These are phyloP conservation scores for Craterocephalus amniculus DNA, from an alignment of 2,797 vertebrate genomes.

Conservation along the genomic window DNA sequence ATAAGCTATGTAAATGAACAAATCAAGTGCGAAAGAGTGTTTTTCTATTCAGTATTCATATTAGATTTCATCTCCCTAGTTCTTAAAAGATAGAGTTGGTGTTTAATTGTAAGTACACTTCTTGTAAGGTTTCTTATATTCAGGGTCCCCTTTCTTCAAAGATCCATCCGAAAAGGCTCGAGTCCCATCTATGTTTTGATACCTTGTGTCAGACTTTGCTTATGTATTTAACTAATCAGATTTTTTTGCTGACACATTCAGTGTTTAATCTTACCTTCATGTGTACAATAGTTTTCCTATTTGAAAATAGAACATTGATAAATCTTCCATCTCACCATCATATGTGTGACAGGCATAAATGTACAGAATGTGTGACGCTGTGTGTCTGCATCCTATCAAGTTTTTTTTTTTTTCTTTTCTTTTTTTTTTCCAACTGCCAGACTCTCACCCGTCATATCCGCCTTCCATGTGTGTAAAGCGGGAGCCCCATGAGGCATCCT, in stretches of 20 bases:
- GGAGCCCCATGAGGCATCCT: constrained; percentile 93
- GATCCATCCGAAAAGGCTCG: constrained; percentile 23
- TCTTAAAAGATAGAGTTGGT: constrained; percentile 29
- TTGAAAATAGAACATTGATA: constrained; percentile 8
- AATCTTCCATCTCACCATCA: constrained; percentile 45
- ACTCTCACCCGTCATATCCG: constrained; percentile 86
- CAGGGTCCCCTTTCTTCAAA: constrained; percentile 22
- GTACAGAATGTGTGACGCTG: constrained; percentile 56
- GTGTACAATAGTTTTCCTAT: neutral
- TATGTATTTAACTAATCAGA: constrained; percentile 6
- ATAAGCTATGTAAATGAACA: constrained; percentile 74
- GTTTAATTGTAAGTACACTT: constrained; percentile 6
- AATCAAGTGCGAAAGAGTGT: constrained; percentile 63
- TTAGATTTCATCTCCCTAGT: constrained; percentile 36
- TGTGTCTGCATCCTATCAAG: constrained; percentile 65
- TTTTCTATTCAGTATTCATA: constrained; percentile 65
- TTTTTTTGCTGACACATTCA: constrained; percentile 8
- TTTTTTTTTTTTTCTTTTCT: constrained; percentile 31
- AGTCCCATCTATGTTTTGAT: constrained; percentile 22
- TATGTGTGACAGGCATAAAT: constrained; percentile 58
- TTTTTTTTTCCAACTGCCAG: constrained; percentile 75
- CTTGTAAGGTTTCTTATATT: constrained; percentile 21
- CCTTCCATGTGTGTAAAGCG: constrained; percentile 91
- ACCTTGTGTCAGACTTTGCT: neutral
- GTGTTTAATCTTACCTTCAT: constrained; percentile 13